A percentile compares a stretch with the other conserved stretches of the same genome.
Conservation (phyloP, 2,888 invertebrate genomes). For the Synergus umbraculus region DNA sequence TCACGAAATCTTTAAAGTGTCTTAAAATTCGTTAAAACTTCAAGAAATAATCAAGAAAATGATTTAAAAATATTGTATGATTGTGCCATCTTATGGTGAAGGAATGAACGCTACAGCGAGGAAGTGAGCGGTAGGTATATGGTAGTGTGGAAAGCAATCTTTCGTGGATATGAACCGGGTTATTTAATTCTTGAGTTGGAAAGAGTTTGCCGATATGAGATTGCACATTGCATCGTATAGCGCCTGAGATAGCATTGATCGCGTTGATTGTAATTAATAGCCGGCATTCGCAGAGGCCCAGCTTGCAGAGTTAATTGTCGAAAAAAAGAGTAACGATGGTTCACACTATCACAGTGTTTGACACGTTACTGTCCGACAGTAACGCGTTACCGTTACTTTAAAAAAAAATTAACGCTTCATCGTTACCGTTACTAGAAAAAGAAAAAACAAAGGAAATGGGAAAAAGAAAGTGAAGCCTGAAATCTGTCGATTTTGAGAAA, state of each 20-base stretch:
- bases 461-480: too few species aligned
- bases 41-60: too few species aligned
- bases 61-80: neutral
- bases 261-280: constrained; percentile 76
- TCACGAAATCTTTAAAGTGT: too few species aligned
- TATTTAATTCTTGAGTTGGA: constrained; percentile 56
- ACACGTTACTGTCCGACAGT: neutral
- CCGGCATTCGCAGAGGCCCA: constrained; percentile 62
- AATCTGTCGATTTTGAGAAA: too few species aligned
- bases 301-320: constrained; percentile 71
- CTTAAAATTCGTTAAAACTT: too few species aligned
- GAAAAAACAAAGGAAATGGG: too few species aligned
- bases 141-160: constrained; percentile 47
- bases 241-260: constrained; percentile 63
- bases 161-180: constrained; percentile 53
- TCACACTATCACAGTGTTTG: constrained; percentile 66
- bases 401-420: too few species aligned
- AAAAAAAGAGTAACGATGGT: constrained; percentile 71
- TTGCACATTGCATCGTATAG: constrained; percentile 61
- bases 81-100: neutral
- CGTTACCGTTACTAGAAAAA: too few species aligned
- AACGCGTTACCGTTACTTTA: too few species aligned
- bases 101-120: constrained; percentile 40
- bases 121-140: constrained; percentile 30
- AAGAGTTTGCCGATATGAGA: constrained; percentile 57